These are phyloP conservation scores for Onychomys torridus DNA, from an alignment of 2,797 vertebrate genomes.

Conservation along the genomic window DNA sequence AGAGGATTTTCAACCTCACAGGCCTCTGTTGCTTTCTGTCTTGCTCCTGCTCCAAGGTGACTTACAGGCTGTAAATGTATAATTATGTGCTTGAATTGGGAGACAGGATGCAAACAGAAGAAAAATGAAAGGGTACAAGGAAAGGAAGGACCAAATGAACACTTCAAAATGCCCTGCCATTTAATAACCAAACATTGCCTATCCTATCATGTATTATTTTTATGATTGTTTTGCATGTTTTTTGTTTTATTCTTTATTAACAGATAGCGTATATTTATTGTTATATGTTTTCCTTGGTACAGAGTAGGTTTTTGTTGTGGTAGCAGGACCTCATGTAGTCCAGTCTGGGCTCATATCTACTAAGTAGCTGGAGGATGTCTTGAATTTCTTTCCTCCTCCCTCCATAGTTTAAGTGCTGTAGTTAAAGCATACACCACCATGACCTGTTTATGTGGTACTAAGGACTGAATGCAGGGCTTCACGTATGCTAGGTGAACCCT, in stretches of 20 bases:
- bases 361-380: neutral
- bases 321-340: neutral
- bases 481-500: neutral
- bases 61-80: neutral
- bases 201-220: conserved; percentile 8
- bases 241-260: conserved; percentile 34
- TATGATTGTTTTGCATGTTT: neutral
- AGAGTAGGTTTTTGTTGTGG: neutral
- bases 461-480: neutral
- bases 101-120: neutral
- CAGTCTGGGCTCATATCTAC: neutral
- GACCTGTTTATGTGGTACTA: neutral
- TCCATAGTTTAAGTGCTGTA: neutral
- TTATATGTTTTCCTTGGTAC: conserved; percentile 29
- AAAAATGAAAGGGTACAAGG: conserved; percentile 51
- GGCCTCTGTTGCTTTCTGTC: neutral
- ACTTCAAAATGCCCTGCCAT: neutral
- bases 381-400: neutral
- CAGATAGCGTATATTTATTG: neutral
- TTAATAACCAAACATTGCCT: neutral
- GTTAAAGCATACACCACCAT: neutral
- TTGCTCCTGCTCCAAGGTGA: neutral
- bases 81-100: conserved; percentile 33
- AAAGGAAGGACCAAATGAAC: neutral
- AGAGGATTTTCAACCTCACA: neutral